Evolutionary conservation across 2,888 invertebrate species (phyloP).

Genomic region (Tinea semifulvella): DNA sequence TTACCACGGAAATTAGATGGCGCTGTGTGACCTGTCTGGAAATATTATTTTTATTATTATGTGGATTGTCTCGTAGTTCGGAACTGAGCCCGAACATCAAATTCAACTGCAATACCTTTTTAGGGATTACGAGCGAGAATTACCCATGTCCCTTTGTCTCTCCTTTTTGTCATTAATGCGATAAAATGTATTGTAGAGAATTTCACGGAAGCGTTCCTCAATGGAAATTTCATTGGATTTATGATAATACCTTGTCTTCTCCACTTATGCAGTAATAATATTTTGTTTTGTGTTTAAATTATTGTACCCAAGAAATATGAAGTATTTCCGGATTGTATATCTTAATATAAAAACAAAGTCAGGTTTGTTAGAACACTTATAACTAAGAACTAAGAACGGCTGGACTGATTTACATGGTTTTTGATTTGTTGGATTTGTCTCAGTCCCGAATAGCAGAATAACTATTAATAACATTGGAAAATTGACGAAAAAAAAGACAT

Average conservation of each 20-base stretch:
- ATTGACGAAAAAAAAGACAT: too few species aligned
- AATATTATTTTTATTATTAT: neutral
- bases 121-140: slow-evolving; percentile 4
- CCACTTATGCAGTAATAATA: neutral
- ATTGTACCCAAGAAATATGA: too few species aligned
- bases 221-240: slow-evolving; percentile 3
- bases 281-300: slow-evolving; percentile 1
- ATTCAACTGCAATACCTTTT: slow-evolving; percentile 12
- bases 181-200: neutral
- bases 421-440: too few species aligned
- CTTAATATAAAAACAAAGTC: too few species aligned
- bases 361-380: too few species aligned
- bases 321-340: too few species aligned
- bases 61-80: neutral
- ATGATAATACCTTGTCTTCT: neutral
- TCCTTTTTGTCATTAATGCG: slow-evolving; percentile 9
- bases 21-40: too few species aligned
- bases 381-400: too few species aligned
- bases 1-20: too few species aligned
- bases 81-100: neutral
- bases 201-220: neutral
- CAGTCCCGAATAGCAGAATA: too few species aligned
- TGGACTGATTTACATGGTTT: too few species aligned
- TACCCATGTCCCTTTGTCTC: slow-evolving; percentile 3
- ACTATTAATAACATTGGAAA: too few species aligned